These are phyloP conservation scores for Dendrolimus punctatus DNA, from an alignment of 1,140 invertebrate genomes.

Conservation along the genomic window DNA sequence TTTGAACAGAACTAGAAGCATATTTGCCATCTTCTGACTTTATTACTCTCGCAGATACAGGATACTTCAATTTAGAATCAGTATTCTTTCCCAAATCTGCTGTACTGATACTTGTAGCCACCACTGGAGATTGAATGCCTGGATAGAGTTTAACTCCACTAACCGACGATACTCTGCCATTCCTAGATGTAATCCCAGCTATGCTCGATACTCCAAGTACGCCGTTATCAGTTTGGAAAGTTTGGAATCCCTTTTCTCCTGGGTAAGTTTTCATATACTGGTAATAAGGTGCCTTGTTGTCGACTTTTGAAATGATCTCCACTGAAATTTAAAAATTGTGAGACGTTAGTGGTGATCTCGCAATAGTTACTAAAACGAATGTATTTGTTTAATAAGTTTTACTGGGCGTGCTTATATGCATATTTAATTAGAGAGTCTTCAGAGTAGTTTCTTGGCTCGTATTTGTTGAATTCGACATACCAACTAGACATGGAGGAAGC, in stretches of 20 bases:
- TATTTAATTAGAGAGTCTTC: no score
- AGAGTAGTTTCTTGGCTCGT: no score
- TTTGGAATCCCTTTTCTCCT: not conserved
- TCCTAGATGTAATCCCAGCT: slow-evolving; percentile 25
- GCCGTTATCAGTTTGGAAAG: slow-evolving; percentile 6
- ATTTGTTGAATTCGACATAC: no score
- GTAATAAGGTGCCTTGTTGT: not conserved
- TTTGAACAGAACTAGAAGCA: slow-evolving; percentile 18
- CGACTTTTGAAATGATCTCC: not conserved
- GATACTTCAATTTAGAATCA: not conserved
- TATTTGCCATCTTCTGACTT: slow-evolving; percentile 16
- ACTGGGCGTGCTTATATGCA: no score
- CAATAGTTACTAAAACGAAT: no score
- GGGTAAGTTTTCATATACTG: slow-evolving; percentile 1
- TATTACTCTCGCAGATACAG: slow-evolving; percentile 15
- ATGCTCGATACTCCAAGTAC: slow-evolving; percentile 31
- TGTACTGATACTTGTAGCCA: not conserved
- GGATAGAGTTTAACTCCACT: slow-evolving; percentile 30
- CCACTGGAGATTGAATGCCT: slow-evolving; percentile 4
- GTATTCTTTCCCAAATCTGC: not conserved
- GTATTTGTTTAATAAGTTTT: no score
- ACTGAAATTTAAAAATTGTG: no score
- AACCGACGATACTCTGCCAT: slow-evolving; percentile 32
- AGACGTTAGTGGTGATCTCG: no score
- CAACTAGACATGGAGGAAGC: no score